Conservation (phyloP, 53 echinoderm and acorn worm species). For the Antedon mediterranea region DNA sequence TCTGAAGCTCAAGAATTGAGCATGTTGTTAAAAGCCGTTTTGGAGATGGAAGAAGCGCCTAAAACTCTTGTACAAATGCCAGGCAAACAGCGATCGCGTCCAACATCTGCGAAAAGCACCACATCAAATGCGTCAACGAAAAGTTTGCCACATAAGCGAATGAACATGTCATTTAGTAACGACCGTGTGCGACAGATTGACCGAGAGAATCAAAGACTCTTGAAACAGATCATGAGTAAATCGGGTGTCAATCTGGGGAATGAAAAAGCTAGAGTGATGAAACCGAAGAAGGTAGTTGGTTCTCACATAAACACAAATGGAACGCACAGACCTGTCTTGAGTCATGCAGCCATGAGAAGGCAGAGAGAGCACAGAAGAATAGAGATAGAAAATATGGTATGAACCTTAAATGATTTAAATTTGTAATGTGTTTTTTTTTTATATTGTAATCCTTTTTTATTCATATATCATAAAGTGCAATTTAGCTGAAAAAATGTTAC, state of each 20-base stretch:
- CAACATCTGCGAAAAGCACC: slow-evolving; percentile 19
- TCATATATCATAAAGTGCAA: neutral
- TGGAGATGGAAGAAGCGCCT: slow-evolving; percentile 82
- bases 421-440: neutral
- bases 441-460: too few relatives aligned
- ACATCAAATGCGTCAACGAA: neutral
- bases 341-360: slow-evolving; percentile 71
- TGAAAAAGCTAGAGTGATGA: neutral
- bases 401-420: neutral
- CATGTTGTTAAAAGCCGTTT: slow-evolving; percentile 63
- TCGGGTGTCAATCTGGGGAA: neutral
- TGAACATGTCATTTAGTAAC: slow-evolving; percentile 96
- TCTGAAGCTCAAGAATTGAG: slow-evolving; percentile 79
- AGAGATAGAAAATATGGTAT: slow-evolving; percentile 84
- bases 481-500: too few relatives aligned
- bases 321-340: slow-evolving; percentile 15
- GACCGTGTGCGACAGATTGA: slow-evolving; percentile 79
- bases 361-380: slow-evolving; percentile 76
- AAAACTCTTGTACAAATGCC: slow-evolving; percentile 10
- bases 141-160: slow-evolving; percentile 54
- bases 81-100: slow-evolving; percentile 2
- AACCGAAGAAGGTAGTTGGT: neutral
- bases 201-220: slow-evolving; percentile 65
- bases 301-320: slow-evolving; percentile 2
- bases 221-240: slow-evolving; percentile 50